Conservation (phyloP, 2,113 vertebrate genomes). For the Protobothrops flavoviridis region DNA sequence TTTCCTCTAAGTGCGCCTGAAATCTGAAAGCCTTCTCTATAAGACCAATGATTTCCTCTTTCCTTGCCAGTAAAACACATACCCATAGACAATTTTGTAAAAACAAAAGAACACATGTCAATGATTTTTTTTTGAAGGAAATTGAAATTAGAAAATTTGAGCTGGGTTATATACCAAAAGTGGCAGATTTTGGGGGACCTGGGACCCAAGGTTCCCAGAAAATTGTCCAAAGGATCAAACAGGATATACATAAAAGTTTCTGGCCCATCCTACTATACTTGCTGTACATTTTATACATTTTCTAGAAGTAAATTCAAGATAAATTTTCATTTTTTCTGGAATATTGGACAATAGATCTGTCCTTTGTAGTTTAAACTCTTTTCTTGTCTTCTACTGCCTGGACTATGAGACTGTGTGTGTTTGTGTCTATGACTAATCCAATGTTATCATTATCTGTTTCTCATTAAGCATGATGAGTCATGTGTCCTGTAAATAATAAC, state of each 20-base stretch:
- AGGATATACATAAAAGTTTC: not conserved
- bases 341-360: not conserved
- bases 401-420: not conserved
- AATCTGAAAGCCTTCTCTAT: not conserved
- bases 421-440: not conserved
- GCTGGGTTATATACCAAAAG: not conserved
- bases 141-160: not conserved
- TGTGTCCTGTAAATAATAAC: not conserved
- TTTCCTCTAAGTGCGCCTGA: no score
- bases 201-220: not conserved
- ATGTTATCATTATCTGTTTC: not conserved
- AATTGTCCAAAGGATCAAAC: not conserved
- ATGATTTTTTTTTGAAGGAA: not conserved
- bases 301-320: not conserved
- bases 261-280: not conserved
- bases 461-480: not conserved
- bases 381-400: not conserved
- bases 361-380: not conserved
- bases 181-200: not conserved
- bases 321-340: not conserved
- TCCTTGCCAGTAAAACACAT: not conserved
- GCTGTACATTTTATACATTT: not conserved
- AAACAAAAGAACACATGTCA: not conserved
- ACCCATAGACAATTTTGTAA: not conserved
- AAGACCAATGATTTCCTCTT: not conserved